phyloP scores from a whole-genome alignment of 2,888 invertebrate genomes.

The Tuberolachnus salignus region DNA sequence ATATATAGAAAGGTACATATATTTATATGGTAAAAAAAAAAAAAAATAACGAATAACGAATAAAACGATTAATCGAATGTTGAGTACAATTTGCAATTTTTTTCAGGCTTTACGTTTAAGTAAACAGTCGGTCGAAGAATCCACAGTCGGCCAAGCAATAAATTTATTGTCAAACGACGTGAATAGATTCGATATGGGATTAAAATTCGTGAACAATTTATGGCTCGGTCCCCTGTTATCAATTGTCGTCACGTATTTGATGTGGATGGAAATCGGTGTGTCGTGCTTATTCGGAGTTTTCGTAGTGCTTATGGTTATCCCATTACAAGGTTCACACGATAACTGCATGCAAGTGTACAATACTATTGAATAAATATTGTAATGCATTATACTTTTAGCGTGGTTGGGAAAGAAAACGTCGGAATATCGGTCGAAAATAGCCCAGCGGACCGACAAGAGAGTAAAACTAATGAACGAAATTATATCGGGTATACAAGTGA shows the following conservation, averaged over 20 bases:
- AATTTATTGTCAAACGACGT: conserved; percentile 90
- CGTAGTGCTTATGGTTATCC: conserved; percentile 74
- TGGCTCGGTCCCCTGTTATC: conserved; percentile 90
- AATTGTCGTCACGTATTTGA: conserved; percentile 72
- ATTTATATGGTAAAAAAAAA: too few relatives aligned
- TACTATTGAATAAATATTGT: too few relatives aligned
- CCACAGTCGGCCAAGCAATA: conserved; percentile 74
- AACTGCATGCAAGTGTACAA: too few relatives aligned
- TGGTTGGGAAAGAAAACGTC: conserved; percentile 79
- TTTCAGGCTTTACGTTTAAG: conserved; percentile 72
- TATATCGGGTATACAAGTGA: conserved; percentile 81
- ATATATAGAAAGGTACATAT: conserved; percentile 85
- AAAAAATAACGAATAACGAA: too few relatives aligned
- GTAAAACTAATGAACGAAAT: conserved; percentile 92
- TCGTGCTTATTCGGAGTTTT: conserved; percentile 75
- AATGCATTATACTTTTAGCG: conserved; percentile 63
- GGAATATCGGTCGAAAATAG: conserved; percentile 76
- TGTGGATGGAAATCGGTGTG: conserved; percentile 71
- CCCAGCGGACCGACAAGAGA: conserved; percentile 84
- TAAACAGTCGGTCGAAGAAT: conserved; percentile 81
- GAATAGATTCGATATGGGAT: conserved; percentile 86
- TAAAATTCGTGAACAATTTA: conserved; percentile 86
- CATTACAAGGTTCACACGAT: conserved; percentile 65
- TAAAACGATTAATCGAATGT: too few relatives aligned
- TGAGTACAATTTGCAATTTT: too few relatives aligned